Base-by-base conservation (phyloP, 2,888 invertebrate genomes). In the Camponotus fellah region DNA sequence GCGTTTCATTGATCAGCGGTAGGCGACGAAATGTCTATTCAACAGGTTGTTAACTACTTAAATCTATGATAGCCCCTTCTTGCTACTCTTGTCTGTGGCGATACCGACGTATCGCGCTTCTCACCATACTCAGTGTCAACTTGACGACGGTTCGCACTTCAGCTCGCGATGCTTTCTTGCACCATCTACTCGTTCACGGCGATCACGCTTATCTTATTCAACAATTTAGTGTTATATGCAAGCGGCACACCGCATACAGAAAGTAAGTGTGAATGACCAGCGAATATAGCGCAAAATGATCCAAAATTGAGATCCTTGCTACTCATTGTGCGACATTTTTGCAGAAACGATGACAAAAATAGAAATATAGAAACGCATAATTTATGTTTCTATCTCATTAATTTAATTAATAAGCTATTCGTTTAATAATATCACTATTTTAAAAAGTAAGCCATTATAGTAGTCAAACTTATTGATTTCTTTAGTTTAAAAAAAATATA, bases 1-100 rank as follows among this genome's bases (percentile, higher is more conserved):
- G 77, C 68, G 69, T 69, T 69, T 76, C 76, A 68, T 69, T 83
- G 37, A 60, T 64, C 69, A 64, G 77, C 68, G 72, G 60, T 82
- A 62, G 76, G 40, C 68, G 40, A 53, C 83, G 53, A 77, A 83
- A 83, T 79, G 69, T 74, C 83, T 79, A 83, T 83, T 83, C 77
- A 83, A 77, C 68, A 74, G 60, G 83, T 77, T 77, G 74, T 83
- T 83, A 83, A 79, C 83, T 83, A 79, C 77, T 83, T 83, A 74
- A 83, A 83, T 77, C 69, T 77, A 68, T 69, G 32, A 46, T 69
- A 65, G 37, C 82, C 76, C 66, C 76, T 66, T 66, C 76, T 82
- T 76, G 66, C 21, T 14, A 56, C 66, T 82, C 66, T 49, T 68
- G 56, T 37, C 66, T 56, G 58, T 66, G 26, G 56, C n/a, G 37